Evolutionary conservation across 2,888 invertebrate genomes (phyloP).

Genomic region (Yponomeuta malinellus): DNA sequence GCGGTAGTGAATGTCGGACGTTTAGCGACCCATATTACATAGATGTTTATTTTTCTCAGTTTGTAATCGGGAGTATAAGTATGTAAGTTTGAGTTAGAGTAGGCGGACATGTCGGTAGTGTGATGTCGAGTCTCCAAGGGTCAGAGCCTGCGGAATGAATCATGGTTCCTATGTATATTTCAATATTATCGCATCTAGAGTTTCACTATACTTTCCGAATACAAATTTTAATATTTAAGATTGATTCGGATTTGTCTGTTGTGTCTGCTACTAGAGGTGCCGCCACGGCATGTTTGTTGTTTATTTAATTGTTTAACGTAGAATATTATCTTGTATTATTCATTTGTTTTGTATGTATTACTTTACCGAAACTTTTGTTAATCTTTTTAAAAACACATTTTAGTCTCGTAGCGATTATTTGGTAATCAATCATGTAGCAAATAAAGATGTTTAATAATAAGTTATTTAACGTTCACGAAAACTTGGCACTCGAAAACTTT

Average conservation of each 20-base stretch:
- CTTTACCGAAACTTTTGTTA: slow-evolving; percentile 8
- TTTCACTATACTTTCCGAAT: slow-evolving; percentile 76
- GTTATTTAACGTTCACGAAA: slow-evolving; percentile 56
- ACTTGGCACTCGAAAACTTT: slow-evolving; percentile 54
- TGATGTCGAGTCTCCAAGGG: slow-evolving; percentile 68
- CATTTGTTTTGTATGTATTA: slow-evolving; percentile 17
- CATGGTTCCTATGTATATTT: slow-evolving; percentile 78
- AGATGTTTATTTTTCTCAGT: slow-evolving; percentile 24
- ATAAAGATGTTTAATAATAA: slow-evolving; percentile 62
- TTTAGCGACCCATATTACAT: slow-evolving; percentile 28
- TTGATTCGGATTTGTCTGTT: slow-evolving; percentile 74
- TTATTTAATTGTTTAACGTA: slow-evolving; percentile 55
- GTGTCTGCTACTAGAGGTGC: slow-evolving; percentile 67
- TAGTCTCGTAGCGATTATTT: slow-evolving; percentile 16
- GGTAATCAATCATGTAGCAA: slow-evolving; percentile 33
- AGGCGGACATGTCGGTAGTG: slow-evolving; percentile 65
- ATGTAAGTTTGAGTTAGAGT: slow-evolving; percentile 60
- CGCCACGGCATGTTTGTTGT: slow-evolving; percentile 71
- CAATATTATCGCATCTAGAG: slow-evolving; percentile 76
- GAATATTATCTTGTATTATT: slow-evolving; percentile 29
- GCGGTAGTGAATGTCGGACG: slow-evolving; percentile 35
- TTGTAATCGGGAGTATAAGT: slow-evolving; percentile 24
- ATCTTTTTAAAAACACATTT: not conserved
- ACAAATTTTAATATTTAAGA: slow-evolving; percentile 76
- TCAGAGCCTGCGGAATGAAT: slow-evolving; percentile 68